phyloP scores from a whole-genome alignment of 2,888 invertebrate genomes.

The Cyaniris semiargus region DNA sequence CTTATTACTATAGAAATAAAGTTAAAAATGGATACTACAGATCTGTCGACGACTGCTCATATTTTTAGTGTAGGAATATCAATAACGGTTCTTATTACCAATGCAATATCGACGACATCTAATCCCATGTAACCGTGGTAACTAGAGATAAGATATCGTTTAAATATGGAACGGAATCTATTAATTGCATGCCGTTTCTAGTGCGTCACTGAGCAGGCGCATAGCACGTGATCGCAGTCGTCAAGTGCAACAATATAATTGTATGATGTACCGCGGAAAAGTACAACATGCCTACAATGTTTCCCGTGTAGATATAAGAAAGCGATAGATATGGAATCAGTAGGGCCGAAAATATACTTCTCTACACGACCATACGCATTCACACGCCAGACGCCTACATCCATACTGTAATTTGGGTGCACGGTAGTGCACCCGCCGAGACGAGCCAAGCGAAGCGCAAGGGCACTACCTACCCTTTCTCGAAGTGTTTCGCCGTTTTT shows the following conservation, averaged over 20 bases:
- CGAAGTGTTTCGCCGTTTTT: no score
- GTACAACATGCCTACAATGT: constrained; percentile 8
- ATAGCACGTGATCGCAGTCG: constrained; percentile 16
- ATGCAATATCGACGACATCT: neutral
- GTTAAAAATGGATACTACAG: no score
- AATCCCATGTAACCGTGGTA: neutral
- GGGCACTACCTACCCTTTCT: no score
- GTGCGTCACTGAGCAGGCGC: constrained; percentile 25
- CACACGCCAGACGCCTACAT: neutral
- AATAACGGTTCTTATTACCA: neutral
- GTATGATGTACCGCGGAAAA: neutral
- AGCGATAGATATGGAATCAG: constrained; percentile 1
- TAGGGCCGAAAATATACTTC: neutral
- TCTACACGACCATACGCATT: neutral
- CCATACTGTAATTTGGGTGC: no score
- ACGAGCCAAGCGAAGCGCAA: no score
- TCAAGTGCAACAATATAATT: neutral
- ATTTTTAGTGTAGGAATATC: neutral
- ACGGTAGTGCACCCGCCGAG: no score
- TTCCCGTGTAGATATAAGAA: neutral
- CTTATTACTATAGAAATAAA: no score
- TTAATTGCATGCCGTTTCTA: constrained; percentile 30
- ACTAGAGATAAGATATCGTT: constrained; percentile 4
- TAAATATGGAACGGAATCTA: constrained; percentile 21
- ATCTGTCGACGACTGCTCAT: neutral